Conservation (phyloP, 2,797 vertebrate species). For the Sciaenops ocellatus region DNA sequence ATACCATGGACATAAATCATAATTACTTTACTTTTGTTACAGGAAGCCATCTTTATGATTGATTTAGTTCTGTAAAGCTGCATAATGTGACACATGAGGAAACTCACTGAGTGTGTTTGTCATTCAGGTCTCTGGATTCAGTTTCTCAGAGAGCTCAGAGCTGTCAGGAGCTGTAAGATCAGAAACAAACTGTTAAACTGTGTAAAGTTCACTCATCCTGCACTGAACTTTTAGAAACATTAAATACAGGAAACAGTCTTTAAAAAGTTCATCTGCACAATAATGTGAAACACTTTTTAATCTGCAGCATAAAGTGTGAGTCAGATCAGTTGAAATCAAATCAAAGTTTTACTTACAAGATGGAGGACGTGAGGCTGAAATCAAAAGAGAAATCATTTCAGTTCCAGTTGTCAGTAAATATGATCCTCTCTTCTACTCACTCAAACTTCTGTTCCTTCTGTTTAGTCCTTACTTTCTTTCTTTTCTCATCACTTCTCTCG, state of each 20-base stretch:
- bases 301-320: neutral
- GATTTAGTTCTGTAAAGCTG: too few species aligned
- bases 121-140: neutral
- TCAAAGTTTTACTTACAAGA: neutral
- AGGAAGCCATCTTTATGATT: too few species aligned
- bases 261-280: neutral
- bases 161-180: neutral
- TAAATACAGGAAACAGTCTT: too few species aligned
- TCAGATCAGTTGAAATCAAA: neutral
- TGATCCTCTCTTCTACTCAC: neutral
- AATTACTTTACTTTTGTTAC: too few species aligned
- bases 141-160: neutral
- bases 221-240: too few species aligned
- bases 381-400: neutral
- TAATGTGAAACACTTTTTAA: neutral
- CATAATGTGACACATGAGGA: too few species aligned
- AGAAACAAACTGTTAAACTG: neutral
- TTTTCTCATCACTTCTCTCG: neutral
- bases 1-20: too few species aligned
- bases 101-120: neutral
- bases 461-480: neutral
- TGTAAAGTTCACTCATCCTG: too few species aligned
- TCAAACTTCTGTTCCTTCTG: neutral
- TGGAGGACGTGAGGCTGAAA: neutral
- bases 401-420: neutral